Conservation (phyloP, 1,140 invertebrate genomes). For the Chironomus striatipennis region DNA sequence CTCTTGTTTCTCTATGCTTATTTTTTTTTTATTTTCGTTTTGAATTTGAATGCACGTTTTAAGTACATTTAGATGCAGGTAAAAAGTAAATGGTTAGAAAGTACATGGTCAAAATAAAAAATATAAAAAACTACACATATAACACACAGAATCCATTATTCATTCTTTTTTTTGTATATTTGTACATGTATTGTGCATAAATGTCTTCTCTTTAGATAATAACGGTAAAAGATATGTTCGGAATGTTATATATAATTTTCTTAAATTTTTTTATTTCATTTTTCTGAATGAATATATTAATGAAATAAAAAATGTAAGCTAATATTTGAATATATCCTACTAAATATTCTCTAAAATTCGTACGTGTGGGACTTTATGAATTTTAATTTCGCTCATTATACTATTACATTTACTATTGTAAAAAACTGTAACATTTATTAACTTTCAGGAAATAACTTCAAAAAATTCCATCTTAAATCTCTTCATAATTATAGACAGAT, state of each 20-base stretch:
- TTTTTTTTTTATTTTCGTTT: too few relatives aligned
- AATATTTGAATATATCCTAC: background rate
- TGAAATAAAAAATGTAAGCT: background rate
- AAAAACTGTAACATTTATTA: too few relatives aligned
- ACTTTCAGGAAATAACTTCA: too few relatives aligned
- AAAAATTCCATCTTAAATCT: too few relatives aligned
- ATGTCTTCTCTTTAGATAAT: background rate
- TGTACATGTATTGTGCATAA: background rate
- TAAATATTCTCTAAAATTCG: background rate
- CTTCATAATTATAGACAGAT: background rate
- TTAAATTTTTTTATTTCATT: background rate
- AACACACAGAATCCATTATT: constrained; percentile 12
- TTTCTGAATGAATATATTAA: background rate
- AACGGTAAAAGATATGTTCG: constrained; percentile 13
- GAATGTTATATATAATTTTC: background rate
- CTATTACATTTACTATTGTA: background rate
- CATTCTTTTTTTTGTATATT: background rate
- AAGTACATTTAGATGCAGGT: background rate
- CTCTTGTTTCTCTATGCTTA: too few relatives aligned
- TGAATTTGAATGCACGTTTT: too few relatives aligned
- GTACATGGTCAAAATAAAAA: background rate
- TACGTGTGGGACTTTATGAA: background rate
- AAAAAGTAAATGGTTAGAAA: constrained; percentile 1
- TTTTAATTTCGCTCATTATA: background rate
- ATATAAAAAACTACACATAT: too few relatives aligned